Conservation (phyloP, 2,888 invertebrate genomes). For the Choristoneura rosaceana region DNA sequence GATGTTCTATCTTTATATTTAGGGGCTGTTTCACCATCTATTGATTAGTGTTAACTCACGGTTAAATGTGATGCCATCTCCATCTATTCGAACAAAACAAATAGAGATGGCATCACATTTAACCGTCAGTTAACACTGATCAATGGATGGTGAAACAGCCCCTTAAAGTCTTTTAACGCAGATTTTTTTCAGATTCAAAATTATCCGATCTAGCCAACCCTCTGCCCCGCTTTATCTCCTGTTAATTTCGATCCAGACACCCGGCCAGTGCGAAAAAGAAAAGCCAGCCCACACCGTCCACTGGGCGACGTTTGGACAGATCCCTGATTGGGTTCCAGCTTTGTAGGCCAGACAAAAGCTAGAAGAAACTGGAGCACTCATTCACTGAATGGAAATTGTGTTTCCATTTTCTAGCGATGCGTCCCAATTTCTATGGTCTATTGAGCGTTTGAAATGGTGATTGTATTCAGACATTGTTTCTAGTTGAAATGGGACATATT, state of each 20-base stretch:
- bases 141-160: too few relatives aligned
- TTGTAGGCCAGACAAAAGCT: constrained; percentile 60
- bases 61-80: too few relatives aligned
- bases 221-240: constrained; percentile 1
- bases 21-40: too few relatives aligned
- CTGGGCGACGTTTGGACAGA: constrained; percentile 64
- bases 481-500: too few relatives aligned
- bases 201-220: background rate
- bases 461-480: background rate
- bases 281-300: constrained; percentile 45
- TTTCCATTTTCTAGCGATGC: constrained; percentile 56
- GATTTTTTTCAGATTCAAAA: background rate
- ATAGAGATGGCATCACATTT: too few relatives aligned
- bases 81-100: too few relatives aligned
- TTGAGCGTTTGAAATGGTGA: background rate
- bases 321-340: constrained; percentile 70
- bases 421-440: constrained; percentile 34
- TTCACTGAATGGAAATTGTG: constrained; percentile 63
- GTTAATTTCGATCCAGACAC: constrained; percentile 21
- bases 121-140: too few relatives aligned
- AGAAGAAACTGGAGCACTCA: constrained; percentile 61
- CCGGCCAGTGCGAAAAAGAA: constrained; percentile 29
- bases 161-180: too few relatives aligned
- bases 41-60: too few relatives aligned
- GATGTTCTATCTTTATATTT: too few relatives aligned